phyloP scores from a whole-genome alignment of 2,888 invertebrate species.

The Scotopteryx bipunctaria region DNA sequence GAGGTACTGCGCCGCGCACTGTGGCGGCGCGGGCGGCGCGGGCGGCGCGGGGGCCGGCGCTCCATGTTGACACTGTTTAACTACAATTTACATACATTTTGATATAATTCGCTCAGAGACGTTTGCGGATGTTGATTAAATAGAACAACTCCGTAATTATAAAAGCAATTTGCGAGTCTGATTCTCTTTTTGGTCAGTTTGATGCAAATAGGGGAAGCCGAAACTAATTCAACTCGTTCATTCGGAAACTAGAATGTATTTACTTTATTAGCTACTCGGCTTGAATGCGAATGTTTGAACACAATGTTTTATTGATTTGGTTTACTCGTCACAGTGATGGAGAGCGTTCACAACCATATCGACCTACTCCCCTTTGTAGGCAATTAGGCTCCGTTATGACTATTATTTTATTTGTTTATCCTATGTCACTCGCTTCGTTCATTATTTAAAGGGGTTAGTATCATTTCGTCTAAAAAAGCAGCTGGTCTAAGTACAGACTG shows the following conservation, averaged over 20 bases:
- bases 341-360: too few relatives aligned
- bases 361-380: too few relatives aligned
- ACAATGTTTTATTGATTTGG: background rate
- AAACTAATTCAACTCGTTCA: slow-evolving; percentile 24
- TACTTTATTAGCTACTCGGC: slow-evolving; percentile 1
- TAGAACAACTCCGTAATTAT: slow-evolving; percentile 23
- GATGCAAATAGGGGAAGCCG: slow-evolving; percentile 11
- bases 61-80: slow-evolving; percentile 22
- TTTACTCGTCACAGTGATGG: background rate
- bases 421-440: too few relatives aligned
- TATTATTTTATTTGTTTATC: too few relatives aligned
- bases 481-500: too few relatives aligned
- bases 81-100: slow-evolving; percentile 35
- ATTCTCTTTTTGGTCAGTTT: slow-evolving; percentile 18
- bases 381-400: background rate
- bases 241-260: slow-evolving; percentile 13
- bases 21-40: background rate
- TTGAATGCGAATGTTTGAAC: background rate
- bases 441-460: too few relatives aligned
- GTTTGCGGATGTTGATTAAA: slow-evolving; percentile 27
- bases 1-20: too few relatives aligned
- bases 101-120: slow-evolving; percentile 29
- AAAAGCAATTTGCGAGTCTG: slow-evolving; percentile 17
- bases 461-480: too few relatives aligned
- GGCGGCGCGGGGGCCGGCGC: slow-evolving; percentile 11